Percentiles rank a stretch among this genome's conserved stretches.
Conservation (phyloP, 92 coral and sea anemone species). For the Actinostola sp. region DNA sequence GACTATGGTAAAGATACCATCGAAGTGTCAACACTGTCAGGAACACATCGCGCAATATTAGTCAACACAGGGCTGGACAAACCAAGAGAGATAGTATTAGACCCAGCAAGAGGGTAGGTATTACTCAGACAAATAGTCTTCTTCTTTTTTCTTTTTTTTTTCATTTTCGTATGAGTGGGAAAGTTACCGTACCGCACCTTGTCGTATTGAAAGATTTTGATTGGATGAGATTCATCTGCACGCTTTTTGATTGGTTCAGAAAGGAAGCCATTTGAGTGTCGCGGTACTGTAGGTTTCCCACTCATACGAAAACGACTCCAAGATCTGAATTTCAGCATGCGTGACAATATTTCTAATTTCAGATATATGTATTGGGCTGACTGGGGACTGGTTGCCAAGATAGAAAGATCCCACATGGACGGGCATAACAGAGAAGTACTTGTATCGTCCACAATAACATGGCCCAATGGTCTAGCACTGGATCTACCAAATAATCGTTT, state of each 20-base stretch:
- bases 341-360: not conserved
- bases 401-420: conserved; percentile 88
- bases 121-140: not conserved
- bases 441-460: conserved; percentile 69
- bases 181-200: not conserved
- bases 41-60: conserved; percentile 74
- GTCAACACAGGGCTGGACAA: conserved; percentile 74
- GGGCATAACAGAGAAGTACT: conserved; percentile 70
- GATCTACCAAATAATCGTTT: conserved; percentile 65
- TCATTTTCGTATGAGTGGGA: not conserved
- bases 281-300: too few relatives aligned
- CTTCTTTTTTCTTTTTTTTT: too few relatives aligned
- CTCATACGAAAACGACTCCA: too few relatives aligned
- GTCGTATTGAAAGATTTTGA: not conserved
- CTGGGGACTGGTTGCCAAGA: conserved; percentile 86
- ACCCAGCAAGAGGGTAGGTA: conserved; percentile 81
- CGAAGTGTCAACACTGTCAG: conserved; percentile 85
- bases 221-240: too few relatives aligned
- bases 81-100: conserved; percentile 89
- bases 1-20: conserved; percentile 92
- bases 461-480: conserved; percentile 93
- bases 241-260: too few relatives aligned
- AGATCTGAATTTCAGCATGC: conserved; percentile 18
- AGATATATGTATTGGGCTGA: conserved; percentile 98
- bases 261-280: too few relatives aligned